Percentiles rank a stretch among this genome's conserved stretches.
Conservation (phyloP, 2,113 vertebrate species). For the Saiga tatarica region DNA sequence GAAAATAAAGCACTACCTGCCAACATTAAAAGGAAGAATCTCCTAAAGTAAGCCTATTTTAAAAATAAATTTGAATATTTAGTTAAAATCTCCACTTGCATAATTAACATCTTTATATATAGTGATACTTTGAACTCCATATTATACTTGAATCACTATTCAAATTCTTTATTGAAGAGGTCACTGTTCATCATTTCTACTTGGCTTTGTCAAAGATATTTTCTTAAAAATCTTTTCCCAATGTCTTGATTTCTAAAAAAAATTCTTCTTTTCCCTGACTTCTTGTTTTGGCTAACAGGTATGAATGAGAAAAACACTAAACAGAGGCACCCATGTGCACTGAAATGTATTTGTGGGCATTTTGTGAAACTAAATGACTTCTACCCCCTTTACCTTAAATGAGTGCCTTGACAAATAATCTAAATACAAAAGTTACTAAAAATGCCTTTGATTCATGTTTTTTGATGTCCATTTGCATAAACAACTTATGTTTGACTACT, state of each 20-base stretch:
- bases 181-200: not conserved
- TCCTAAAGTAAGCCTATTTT: not conserved
- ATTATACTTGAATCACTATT: not conserved
- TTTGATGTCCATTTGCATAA: not conserved
- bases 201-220: not conserved
- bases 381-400: not conserved
- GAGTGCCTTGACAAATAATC: not conserved
- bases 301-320: not conserved
- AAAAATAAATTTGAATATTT: not conserved
- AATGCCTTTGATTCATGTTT: not conserved
- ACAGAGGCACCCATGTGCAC: not conserved
- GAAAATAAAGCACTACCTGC: not conserved
- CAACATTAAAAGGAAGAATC: not conserved
- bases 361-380: not conserved
- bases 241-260: constrained; percentile 11
- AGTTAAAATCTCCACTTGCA: not conserved
- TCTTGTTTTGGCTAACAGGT: not conserved
- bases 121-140: not conserved
- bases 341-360: not conserved
- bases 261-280: not conserved
- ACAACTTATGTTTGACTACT: not conserved
- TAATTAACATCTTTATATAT: not conserved
- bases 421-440: not conserved
- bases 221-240: constrained; percentile 11
- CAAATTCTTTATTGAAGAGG: not conserved